Base-by-base conservation (phyloP, 2,797 vertebrate species). In the Phoxinus dragarum region DNA sequence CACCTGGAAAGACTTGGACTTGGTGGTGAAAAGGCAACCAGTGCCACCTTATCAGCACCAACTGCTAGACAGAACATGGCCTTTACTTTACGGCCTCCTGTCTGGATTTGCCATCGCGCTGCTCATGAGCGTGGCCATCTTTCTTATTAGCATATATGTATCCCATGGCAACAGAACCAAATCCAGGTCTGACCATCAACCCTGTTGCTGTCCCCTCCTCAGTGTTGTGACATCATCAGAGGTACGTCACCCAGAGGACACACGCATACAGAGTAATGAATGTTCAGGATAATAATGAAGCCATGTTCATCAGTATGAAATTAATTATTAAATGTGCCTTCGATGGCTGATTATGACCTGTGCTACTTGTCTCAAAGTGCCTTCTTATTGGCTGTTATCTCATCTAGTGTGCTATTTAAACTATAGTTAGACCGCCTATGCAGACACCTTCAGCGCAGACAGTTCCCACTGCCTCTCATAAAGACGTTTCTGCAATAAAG, bases 71-170 rank as follows among this genome's bases (percentile, higher is more conserved):
- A 95, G 94, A 87, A 74, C 85, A 0, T 56, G 88, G n/a, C 96
- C 96, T 0, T 9, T 98, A 87, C 10, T 93, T 1, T 92, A 91
- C 0, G 97, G 97, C 3, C 0, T 97, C 40, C 19, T 97, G 69
- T 79, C 95, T 0, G 97, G 97, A 56, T 94, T 95, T 49, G 74
- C 81, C 10, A 93, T 94, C 0, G 85, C 94, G 72, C 77, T 94
- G 27, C 67, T 95, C 0, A 71, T 77, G 2, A 89, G 88, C 0
- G 0, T 81, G n/a, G 44, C 79, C 7, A 3, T 92, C 38, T 61
- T 94, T 80, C 21, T 92, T 34, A 0, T 92, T 80, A 27, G 83
- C 59, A 1, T 90, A 66, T 59, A n/a, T 52, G 17, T 93, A 77
- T 88, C 85, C 52, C 23, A 1, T 8, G 47, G 67, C 82, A 77